Evolutionary conservation across 2,888 invertebrate species (phyloP), one percentile per base, ranked within the genome.

Genomic region (Miltochrista miniata): DNA sequence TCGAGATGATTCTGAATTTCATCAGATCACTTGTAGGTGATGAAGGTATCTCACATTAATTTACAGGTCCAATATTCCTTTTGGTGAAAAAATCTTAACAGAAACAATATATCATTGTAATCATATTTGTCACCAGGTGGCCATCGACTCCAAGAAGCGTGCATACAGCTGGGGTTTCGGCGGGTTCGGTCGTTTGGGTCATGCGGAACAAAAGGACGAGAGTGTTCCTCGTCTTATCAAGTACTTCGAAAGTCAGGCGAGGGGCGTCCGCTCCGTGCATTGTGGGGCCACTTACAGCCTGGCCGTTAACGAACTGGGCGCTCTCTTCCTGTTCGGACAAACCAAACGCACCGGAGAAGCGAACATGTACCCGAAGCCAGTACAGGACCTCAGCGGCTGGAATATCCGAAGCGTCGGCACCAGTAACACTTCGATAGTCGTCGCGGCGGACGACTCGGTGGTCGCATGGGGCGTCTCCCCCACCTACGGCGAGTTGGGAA

Each of bases 151-250:
- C 0, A 96, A 96, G 79, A 97, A 96, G 83, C 94, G 98, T 10
- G 96, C 96, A 0, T 98, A 94, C 85, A 97, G 98, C 46, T 98
- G 98, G 98, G 98, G 98, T 14, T 98, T 98, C 83, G 98, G 98
- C 10, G 98, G 98, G 0, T 97, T 98, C 75, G 98, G 98, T 0
- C 94, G 98, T 1, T 91, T 98, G 11, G 98, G 98, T 0, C 98
- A 98, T 89, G 96, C 97, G 7, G 98, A 98, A 74, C 97, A 95
- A 53, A 96, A 96, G 77, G 98, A 98, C 84, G 98, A 98, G 86
- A 93, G 96, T 85, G 96, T 98, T 37, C 96, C 95, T 24, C 92
- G 94, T n/a, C 92, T 98, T 46, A 95, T 98, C 66, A 98, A 97
- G 82, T 97, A 95, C 83, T 96, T 98, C 80, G 98, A 98, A 65